These are phyloP conservation scores for Gymnodraco acuticeps DNA, from an alignment of 2,797 vertebrate genomes.

Conservation along the genomic window DNA sequence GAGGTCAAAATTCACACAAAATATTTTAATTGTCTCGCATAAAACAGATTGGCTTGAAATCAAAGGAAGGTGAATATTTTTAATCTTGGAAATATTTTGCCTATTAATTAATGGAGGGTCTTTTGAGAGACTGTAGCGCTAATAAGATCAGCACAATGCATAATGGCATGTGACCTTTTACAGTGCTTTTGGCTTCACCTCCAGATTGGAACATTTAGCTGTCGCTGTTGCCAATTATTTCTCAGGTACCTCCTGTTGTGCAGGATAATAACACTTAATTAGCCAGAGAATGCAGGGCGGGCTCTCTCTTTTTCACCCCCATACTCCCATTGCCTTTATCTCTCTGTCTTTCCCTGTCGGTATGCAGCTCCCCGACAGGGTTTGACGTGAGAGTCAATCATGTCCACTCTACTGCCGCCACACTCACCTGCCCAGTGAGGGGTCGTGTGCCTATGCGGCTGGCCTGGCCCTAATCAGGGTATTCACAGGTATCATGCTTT, in stretches of 20 bases:
- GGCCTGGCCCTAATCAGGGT: constrained; percentile 72
- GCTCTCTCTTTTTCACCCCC: constrained; percentile 39
- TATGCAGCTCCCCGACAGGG: constrained; percentile 59
- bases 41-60: constrained; percentile 62
- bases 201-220: constrained; percentile 85
- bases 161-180: constrained; percentile 84
- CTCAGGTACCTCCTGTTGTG: constrained; percentile 85
- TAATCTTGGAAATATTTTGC: constrained; percentile 55
- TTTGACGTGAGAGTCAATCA: constrained; percentile 79
- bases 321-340: constrained; percentile 46
- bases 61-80: constrained; percentile 45
- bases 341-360: constrained; percentile 61
- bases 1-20: constrained; percentile 45
- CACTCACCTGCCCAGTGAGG: constrained; percentile 74
- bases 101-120: constrained; percentile 63
- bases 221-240: constrained; percentile 86
- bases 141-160: constrained; percentile 81
- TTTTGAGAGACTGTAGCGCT: constrained; percentile 73
- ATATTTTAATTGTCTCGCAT: constrained; percentile 44
- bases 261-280: constrained; percentile 87
- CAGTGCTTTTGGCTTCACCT: constrained; percentile 79
- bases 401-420: constrained; percentile 71
- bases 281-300: constrained; percentile 72
- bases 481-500: constrained; percentile 77
- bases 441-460: constrained; percentile 55